Percentiles rank a stretch among this genome's conserved stretches.
Evolutionary conservation across 2,888 invertebrate genomes (phyloP).

Genomic region (Maniola hyperantus): DNA sequence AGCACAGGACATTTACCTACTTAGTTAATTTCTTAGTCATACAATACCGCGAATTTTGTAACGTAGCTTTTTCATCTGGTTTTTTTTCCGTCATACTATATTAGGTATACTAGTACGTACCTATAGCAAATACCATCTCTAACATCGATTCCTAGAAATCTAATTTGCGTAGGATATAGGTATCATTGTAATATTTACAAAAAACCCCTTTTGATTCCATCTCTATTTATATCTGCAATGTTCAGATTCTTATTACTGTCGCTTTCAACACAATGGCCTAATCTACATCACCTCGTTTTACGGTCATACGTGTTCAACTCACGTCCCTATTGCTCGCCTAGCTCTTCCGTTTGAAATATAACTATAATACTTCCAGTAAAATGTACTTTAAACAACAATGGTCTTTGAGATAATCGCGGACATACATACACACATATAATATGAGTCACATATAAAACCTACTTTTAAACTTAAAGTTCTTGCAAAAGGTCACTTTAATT

Average conservation of each 20-base stretch:
- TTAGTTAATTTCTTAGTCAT: too few relatives aligned
- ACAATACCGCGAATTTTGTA: too few relatives aligned
- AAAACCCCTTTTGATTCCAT: background rate
- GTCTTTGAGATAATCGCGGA: too few relatives aligned
- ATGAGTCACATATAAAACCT: too few relatives aligned
- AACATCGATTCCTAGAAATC: background rate
- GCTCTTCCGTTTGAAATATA: background rate
- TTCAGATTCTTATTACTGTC: constrained; percentile 8
- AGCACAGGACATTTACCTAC: too few relatives aligned
- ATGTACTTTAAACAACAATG: background rate
- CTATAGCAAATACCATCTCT: background rate
- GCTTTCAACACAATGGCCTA: constrained; percentile 11
- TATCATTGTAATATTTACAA: background rate
- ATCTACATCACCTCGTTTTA: constrained; percentile 8
- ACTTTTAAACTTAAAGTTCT: too few relatives aligned
- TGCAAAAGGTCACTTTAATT: too few relatives aligned
- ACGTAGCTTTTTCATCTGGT: background rate
- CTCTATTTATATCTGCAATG: background rate
- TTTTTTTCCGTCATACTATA: background rate
- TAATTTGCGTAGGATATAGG: background rate
- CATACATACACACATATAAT: too few relatives aligned
- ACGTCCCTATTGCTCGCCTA: constrained; percentile 4
- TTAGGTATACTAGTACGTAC: too few relatives aligned
- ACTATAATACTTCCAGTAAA: background rate
- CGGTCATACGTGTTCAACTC: constrained; percentile 7